Percentiles rank a stretch among this genome's conserved stretches.
phyloP scores from a whole-genome alignment of 2,797 vertebrate species.

The Betta splendens region DNA sequence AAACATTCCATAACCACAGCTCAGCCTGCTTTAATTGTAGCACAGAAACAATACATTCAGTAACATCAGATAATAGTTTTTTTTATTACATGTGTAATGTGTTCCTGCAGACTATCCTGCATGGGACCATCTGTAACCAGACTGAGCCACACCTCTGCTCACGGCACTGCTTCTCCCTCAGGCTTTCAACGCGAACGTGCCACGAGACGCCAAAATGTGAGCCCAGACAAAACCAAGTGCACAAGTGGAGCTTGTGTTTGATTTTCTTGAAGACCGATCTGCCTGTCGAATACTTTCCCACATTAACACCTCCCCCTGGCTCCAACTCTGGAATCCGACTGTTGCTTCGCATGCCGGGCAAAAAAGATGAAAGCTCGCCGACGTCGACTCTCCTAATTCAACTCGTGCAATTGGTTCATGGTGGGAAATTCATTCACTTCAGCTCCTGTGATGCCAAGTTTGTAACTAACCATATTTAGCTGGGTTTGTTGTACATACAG shows the following conservation, averaged over 20 bases:
- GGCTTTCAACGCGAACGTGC: constrained; percentile 57
- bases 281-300: constrained; percentile 70
- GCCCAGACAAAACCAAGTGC: constrained; percentile 51
- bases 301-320: constrained; percentile 60
- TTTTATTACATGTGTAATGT: constrained; percentile 13
- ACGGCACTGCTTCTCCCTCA: constrained; percentile 4
- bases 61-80: constrained; percentile 13
- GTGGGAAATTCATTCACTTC: constrained; percentile 35
- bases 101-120: constrained; percentile 20
- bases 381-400: constrained; percentile 38
- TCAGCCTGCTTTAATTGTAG: constrained; percentile 8
- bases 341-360: constrained; percentile 57
- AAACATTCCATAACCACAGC: constrained; percentile 20
- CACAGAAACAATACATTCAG: constrained; percentile 12
- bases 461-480: constrained; percentile 18
- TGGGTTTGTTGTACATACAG: constrained; percentile 49
- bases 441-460: constrained; percentile 10
- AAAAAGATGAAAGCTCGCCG: constrained; percentile 55
- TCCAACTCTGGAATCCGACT: constrained; percentile 44
- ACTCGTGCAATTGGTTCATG: constrained; percentile 26
- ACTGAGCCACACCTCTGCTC: constrained; percentile 11
- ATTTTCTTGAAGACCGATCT: constrained; percentile 71
- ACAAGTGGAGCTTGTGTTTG: no score
- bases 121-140: constrained; percentile 9
- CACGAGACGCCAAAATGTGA: constrained; percentile 61